Base-by-base conservation (phyloP, 2,113 vertebrate species). In the Phaethornis superciliosus region DNA sequence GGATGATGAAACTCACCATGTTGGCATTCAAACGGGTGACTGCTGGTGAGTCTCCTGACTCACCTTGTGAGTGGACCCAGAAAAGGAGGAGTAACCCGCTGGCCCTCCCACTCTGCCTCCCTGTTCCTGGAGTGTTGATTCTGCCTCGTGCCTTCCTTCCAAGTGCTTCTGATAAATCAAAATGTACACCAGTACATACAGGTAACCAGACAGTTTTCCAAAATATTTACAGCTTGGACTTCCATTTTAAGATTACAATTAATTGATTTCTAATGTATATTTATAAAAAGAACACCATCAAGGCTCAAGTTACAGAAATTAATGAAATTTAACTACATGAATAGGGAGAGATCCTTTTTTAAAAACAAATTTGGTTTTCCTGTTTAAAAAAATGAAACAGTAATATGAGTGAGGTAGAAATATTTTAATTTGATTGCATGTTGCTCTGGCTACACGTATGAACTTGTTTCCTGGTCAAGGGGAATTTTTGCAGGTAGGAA, bases 381-480 rank as follows among this genome's bases (percentile, higher is more conserved):
- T 21, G 75, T 59, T 49, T 56, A 81, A 93, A 85, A 94, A 88
- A 90, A 60, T 32, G 59, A 70, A 64, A 84, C 15, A 46, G 62
- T 70, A 95, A 81, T 82, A 90, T 81, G 28, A 93, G 46, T 44
- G 37, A 94, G 90, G 35, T 46, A 91, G 89, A 75, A 95, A 58
- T 69, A 80, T 62, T 96, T 93, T 86, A 77, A 85, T 65, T 96
- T 91, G 94, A 93, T 89, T 81, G 64, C 69, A 24, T 44, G 35
- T 32, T 91, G 89, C 93, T 94, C 95, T 80, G 86, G 69, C 89
- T 93, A 93, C 89, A 83, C 0, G 30, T 69, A 93, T 46, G 85
- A 97, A 96, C 96, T 75, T 97, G 96, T 96, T 98, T 96, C 94
- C 80, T 93, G n/a, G 94, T 75, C 82, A 96, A 97, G 85, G 77